phyloP scores from a whole-genome alignment of 2,797 vertebrate genomes.

The Discoglossus pictus region DNA sequence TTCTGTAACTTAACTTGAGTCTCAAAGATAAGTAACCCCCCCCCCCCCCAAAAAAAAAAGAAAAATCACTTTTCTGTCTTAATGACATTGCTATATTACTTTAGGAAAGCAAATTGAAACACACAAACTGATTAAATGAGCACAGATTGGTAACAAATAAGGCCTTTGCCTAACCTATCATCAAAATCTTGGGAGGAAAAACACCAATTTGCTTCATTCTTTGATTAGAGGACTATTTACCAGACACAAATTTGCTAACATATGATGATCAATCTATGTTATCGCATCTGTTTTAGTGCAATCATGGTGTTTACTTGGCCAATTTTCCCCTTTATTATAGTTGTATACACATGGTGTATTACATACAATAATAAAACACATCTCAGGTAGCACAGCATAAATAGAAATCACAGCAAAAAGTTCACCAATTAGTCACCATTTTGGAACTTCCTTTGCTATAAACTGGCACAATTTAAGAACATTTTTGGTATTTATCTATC shows the following conservation, averaged over 20 bases:
- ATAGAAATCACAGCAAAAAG: neutral
- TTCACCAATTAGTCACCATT: slow-evolving; percentile 5
- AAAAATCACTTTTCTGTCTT: neutral
- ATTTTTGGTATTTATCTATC: slow-evolving; percentile 26
- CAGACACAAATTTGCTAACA: slow-evolving; percentile 5
- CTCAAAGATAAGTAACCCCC: too few relatives aligned
- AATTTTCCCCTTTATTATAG: slow-evolving; percentile 5
- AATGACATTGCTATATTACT: slow-evolving; percentile 1
- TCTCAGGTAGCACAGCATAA: slow-evolving; percentile 1
- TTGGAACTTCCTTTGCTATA: neutral
- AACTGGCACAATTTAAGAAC: slow-evolving; percentile 8
- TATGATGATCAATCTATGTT: slow-evolving; percentile 33
- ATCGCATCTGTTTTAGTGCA: slow-evolving; percentile 21
- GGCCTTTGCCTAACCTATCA: slow-evolving; percentile 21
- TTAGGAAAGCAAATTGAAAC: slow-evolving; percentile 15
- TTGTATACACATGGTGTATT: slow-evolving; percentile 14
- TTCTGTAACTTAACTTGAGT: too few relatives aligned
- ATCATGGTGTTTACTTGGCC: slow-evolving; percentile 28
- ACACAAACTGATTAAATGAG: slow-evolving; percentile 24
- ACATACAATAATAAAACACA: neutral
- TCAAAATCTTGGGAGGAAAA: slow-evolving; percentile 4
- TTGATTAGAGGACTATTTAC: neutral
- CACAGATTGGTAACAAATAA: slow-evolving; percentile 18
- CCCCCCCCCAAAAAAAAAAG: too few relatives aligned
- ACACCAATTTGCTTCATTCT: slow-evolving; percentile 10